Percentiles rank a stretch among this genome's conserved stretches.
These are phyloP conservation scores for Serinus canaria DNA, from an alignment of 2,113 vertebrate genomes.

Conservation along the genomic window DNA sequence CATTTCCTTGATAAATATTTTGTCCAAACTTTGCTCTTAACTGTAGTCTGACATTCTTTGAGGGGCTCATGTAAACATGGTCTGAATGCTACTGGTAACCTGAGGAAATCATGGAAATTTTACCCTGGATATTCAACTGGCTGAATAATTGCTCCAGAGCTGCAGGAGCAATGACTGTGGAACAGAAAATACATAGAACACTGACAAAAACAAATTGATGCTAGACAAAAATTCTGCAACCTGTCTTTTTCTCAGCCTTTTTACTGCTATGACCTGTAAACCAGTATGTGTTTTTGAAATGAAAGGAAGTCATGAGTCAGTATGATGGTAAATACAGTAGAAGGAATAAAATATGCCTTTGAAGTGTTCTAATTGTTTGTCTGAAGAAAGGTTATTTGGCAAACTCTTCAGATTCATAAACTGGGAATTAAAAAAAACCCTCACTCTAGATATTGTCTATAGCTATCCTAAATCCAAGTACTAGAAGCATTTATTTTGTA, in stretches of 20 bases:
- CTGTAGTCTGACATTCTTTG: neutral
- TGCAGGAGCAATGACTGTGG: neutral
- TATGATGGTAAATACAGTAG: neutral
- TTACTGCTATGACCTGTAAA: neutral
- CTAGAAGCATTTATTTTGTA: neutral
- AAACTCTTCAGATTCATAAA: neutral
- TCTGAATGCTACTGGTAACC: neutral
- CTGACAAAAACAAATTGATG: neutral
- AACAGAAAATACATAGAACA: neutral
- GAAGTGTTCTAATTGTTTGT: neutral
- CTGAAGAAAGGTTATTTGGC: neutral
- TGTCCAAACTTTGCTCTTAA: neutral
- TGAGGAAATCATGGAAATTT: neutral
- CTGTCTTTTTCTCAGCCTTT: neutral
- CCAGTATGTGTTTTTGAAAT: neutral
- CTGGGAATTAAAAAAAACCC: neutral
- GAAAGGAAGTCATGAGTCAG: neutral
- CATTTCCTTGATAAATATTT: neutral
- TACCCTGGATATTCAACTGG: neutral
- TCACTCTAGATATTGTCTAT: neutral
- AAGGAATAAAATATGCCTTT: neutral
- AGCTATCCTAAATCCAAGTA: neutral
- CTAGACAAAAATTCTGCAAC: neutral
- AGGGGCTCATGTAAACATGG: neutral
- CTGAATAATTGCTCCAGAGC: neutral